Evolutionary conservation across 2,113 vertebrate genomes (phyloP).

Genomic region (Pterocles orientalis): DNA sequence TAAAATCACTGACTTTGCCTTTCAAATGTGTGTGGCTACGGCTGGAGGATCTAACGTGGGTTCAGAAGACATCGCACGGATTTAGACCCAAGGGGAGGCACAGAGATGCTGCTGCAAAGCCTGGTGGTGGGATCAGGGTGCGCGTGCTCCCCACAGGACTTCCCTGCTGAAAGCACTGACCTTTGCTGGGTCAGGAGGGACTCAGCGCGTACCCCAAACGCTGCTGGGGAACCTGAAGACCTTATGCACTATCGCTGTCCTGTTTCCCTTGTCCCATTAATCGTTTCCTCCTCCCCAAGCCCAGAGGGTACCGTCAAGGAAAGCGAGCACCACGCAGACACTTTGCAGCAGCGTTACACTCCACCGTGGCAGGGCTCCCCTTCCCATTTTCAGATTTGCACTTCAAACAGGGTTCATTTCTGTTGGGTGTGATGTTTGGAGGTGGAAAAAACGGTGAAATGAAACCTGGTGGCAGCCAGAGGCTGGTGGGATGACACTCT

Average conservation of each 20-base stretch:
- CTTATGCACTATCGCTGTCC: fast-evolving
- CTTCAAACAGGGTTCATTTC: not conserved
- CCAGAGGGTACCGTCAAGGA: not conserved
- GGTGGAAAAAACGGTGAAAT: not conserved
- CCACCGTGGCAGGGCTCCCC: not conserved
- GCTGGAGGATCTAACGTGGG: not conserved
- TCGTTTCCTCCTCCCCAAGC: not conserved
- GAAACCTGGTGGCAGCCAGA: not conserved
- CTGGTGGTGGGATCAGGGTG: not conserved
- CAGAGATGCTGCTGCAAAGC: not conserved
- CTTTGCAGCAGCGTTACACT: not conserved
- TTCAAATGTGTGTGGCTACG: not conserved
- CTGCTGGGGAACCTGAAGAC: not conserved
- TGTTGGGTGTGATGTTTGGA: not conserved
- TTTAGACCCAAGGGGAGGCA: not conserved
- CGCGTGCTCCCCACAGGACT: no score
- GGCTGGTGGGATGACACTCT: not conserved
- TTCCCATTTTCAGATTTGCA: not conserved
- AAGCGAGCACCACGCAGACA: not conserved
- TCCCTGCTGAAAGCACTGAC: not conserved
- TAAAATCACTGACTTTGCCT: not conserved
- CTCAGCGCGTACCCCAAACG: fast-evolving
- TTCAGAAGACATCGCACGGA: not conserved
- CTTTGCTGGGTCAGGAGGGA: not conserved
- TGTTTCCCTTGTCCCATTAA: not conserved